These are phyloP conservation scores for Glyptemys insculpta DNA, from an alignment of 2,797 vertebrate species.

Conservation along the genomic window DNA sequence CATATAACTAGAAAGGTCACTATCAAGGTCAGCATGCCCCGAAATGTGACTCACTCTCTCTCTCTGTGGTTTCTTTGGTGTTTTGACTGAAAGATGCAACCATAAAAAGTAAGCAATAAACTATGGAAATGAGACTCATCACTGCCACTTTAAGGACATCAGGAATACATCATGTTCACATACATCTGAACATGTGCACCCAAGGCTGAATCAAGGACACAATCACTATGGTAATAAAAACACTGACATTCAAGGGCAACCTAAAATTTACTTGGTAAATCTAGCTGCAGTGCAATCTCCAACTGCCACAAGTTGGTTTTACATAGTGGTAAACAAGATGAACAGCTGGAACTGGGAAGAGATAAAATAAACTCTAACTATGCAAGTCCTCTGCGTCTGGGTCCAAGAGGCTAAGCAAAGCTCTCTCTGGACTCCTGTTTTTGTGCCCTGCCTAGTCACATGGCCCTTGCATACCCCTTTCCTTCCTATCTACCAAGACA, in stretches of 20 bases:
- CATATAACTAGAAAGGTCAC: fast-evolving
- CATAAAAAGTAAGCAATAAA: not conserved
- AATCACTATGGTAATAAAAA: not conserved
- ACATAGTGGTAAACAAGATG: not conserved
- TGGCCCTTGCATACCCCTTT: not conserved
- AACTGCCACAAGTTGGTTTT: not conserved
- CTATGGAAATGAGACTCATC: not conserved
- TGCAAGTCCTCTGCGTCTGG: not conserved
- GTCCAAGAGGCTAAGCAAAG: no score
- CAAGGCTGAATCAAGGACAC: not conserved
- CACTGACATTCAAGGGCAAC: not conserved
- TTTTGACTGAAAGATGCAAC: fast-evolving
- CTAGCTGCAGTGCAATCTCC: not conserved
- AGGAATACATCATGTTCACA: not conserved
- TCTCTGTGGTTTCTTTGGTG: fast-evolving
- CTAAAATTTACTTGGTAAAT: not conserved
- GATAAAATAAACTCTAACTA: not conserved
- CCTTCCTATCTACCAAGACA: not conserved
- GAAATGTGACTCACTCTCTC: fast-evolving
- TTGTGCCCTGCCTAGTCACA: not conserved
- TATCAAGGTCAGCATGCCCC: fast-evolving
- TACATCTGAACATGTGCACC: no score
- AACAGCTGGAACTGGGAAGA: not conserved
- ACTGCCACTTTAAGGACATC: not conserved
- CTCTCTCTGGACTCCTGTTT: not conserved